A percentile compares a stretch with the other conserved stretches of the same genome.
Conservation (phyloP, 2,888 invertebrate species). For the Phyllotreta striolata region DNA sequence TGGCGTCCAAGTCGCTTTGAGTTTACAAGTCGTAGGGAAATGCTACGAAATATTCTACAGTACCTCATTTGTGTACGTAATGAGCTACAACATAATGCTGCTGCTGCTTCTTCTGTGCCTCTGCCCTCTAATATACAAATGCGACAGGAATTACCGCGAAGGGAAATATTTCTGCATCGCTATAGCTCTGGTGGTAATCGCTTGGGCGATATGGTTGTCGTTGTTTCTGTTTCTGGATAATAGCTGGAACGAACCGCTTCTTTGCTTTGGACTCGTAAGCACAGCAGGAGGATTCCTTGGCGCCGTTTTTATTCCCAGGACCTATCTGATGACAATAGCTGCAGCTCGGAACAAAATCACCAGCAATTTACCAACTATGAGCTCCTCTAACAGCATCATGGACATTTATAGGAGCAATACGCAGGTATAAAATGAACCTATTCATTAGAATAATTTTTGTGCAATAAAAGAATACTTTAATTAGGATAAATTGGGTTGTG, state of each 20-base stretch:
- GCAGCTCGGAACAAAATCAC: slow-evolving; percentile 69
- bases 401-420: slow-evolving; percentile 60
- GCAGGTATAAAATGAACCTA: slow-evolving; percentile 51
- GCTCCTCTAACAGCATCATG: slow-evolving; percentile 60
- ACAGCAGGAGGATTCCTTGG: slow-evolving; percentile 71
- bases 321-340: slow-evolving; percentile 72
- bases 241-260: slow-evolving; percentile 66
- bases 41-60: slow-evolving; percentile 63
- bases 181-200: slow-evolving; percentile 63
- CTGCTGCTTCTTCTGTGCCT: slow-evolving; percentile 66
- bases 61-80: slow-evolving; percentile 62
- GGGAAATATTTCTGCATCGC: slow-evolving; percentile 68
- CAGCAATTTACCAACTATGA: slow-evolving; percentile 64
- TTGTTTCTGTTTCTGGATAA: slow-evolving; percentile 64
- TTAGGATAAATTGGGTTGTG: too few species aligned
- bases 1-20: slow-evolving; percentile 67
- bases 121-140: slow-evolving; percentile 69
- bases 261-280: slow-evolving; percentile 69
- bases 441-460: too few species aligned
- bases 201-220: slow-evolving; percentile 71
- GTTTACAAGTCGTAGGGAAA: slow-evolving; percentile 61
- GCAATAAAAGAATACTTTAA: too few species aligned
- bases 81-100: slow-evolving; percentile 71
- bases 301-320: slow-evolving; percentile 73
- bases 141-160: slow-evolving; percentile 74